These are phyloP conservation scores for Apogon hyalosoma DNA, from an alignment of 2,797 vertebrate species.

Conservation along the genomic window DNA sequence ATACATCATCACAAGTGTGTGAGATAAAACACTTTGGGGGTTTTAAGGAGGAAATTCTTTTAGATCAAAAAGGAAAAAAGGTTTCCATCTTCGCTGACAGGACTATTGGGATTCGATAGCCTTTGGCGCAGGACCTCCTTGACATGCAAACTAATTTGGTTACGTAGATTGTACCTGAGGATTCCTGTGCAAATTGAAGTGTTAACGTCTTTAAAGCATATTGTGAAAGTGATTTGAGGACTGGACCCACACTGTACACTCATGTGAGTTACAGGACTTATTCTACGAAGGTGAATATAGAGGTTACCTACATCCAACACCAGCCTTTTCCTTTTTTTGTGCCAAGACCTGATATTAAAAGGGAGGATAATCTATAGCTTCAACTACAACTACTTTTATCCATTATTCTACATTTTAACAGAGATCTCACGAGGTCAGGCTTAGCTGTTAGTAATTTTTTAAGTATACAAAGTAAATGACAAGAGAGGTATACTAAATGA, in stretches of 20 bases:
- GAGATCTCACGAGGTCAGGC: constrained; percentile 38
- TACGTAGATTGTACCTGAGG: constrained; percentile 19
- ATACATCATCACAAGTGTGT: constrained; percentile 51
- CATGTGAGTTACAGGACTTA: constrained; percentile 1
- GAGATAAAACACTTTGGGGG: constrained; percentile 42
- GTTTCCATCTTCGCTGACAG: constrained; percentile 48
- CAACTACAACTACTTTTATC: constrained; percentile 31
- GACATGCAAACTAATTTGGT: constrained; percentile 56
- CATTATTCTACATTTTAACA: constrained; percentile 26
- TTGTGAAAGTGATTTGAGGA: constrained; percentile 22
- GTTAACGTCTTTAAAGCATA: constrained; percentile 22
- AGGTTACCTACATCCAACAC: constrained; percentile 10
- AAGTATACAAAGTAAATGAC: constrained; percentile 26
- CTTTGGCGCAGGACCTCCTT: constrained; percentile 49
- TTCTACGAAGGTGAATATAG: not conserved
- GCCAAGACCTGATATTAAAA: constrained; percentile 11
- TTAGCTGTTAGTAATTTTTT: constrained; percentile 6
- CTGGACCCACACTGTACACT: constrained; percentile 5
- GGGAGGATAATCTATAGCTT: not conserved
- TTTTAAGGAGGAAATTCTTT: constrained; percentile 64
- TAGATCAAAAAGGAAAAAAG: constrained; percentile 56
- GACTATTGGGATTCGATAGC: constrained; percentile 48
- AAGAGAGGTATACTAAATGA: constrained; percentile 39
- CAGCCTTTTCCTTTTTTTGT: constrained; percentile 12
- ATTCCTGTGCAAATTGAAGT: constrained; percentile 35